Percentiles rank a stretch among this genome's conserved stretches.
Conservation (phyloP, 35 echinoderm and acorn worm species). For the Ophioderma brevispina region DNA sequence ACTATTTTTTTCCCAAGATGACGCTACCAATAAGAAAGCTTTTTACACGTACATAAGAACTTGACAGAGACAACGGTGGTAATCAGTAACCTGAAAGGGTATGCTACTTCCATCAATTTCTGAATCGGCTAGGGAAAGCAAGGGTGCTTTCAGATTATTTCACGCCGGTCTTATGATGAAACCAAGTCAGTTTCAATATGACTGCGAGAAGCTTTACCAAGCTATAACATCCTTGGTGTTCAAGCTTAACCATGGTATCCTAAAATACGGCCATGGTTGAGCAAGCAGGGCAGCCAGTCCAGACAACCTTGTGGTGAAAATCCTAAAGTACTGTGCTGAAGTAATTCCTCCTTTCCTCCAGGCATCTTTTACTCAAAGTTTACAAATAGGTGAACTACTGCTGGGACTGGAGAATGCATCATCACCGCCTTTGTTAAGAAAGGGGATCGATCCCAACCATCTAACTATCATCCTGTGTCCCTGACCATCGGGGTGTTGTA, state of each 20-base stretch:
- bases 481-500: conserved; percentile 68
- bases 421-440: conserved; percentile 64
- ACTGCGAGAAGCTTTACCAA: neutral
- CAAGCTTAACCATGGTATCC: neutral
- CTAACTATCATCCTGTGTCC: conserved; percentile 66
- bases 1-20: neutral
- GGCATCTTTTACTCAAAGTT: conserved; percentile 15
- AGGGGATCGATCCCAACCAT: conserved; percentile 31
- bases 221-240: neutral
- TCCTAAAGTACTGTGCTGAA: conserved; percentile 50
- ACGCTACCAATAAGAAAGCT: conserved; percentile 5
- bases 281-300: conserved; percentile 46
- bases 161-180: conserved; percentile 33
- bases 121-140: neutral
- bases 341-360: conserved; percentile 27
- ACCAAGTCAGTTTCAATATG: neutral
- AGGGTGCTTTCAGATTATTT: conserved; percentile 32
- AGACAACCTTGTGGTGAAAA: conserved; percentile 32
- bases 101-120: neutral
- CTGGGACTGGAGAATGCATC: conserved; percentile 43
- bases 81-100: neutral
- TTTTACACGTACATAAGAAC: conserved; percentile 5
- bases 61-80: neutral
- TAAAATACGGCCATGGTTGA: conserved; percentile 5
- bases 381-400: conserved; percentile 43